A percentile compares a stretch with the other conserved stretches of the same genome.
Conservation (phyloP, 1,140 invertebrate genomes). For the Drosophila bocqueti region DNA sequence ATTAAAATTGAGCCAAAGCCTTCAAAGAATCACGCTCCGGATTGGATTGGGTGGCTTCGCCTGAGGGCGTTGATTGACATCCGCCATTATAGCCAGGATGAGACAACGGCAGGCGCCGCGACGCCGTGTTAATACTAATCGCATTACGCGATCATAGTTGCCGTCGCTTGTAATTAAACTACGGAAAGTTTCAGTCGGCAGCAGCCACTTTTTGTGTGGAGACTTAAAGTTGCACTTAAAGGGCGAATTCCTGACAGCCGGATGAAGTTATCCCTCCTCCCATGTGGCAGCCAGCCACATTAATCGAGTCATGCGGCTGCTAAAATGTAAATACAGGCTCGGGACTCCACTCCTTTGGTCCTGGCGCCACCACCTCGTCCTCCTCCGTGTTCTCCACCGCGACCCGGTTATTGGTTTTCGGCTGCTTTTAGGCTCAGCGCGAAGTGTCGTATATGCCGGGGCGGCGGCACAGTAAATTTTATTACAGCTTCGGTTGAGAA, state of each 20-base stretch:
- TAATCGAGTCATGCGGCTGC: conserved; percentile 55
- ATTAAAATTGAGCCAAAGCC: conserved; percentile 73
- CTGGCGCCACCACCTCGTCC: conserved; percentile 3
- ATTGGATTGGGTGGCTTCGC: conserved; percentile 3
- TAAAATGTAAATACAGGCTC: conserved; percentile 51
- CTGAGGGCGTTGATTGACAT: conserved; percentile 25
- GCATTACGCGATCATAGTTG: conserved; percentile 77
- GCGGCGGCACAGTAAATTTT: conserved; percentile 61
- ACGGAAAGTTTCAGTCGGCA: conserved; percentile 21
- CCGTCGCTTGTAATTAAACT: conserved; percentile 66
- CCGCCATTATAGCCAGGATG: conserved; percentile 32
- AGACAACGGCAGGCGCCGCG: conserved; percentile 2
- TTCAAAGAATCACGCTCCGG: conserved; percentile 24
- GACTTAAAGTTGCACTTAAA: conserved; percentile 28
- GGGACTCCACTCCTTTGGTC: conserved; percentile 11
- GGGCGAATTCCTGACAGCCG: background rate
- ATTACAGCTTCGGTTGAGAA: conserved; percentile 66
- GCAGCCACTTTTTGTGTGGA: conserved; percentile 11
- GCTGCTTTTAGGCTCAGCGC: conserved; percentile 27
- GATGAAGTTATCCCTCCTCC: conserved; percentile 2
- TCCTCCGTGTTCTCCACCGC: conserved; percentile 7
- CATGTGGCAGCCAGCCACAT: conserved; percentile 46
- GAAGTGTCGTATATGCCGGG: conserved; percentile 19
- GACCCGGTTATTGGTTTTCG: conserved; percentile 43
- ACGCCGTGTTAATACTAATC: conserved; percentile 53